Evolutionary conservation across 2,797 vertebrate species (phyloP).

Genomic region (Coranthus polyacanthus): DNA sequence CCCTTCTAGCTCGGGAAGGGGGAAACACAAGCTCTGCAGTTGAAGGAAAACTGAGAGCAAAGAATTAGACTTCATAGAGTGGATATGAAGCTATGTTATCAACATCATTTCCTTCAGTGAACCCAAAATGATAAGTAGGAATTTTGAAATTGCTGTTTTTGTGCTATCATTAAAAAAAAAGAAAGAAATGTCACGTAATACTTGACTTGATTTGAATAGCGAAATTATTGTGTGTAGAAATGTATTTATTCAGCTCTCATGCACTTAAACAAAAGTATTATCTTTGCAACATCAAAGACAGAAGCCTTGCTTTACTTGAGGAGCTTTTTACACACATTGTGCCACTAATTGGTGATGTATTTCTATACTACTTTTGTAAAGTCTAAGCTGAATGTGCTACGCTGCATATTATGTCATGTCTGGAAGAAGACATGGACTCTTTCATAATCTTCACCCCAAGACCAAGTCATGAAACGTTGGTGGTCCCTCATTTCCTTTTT

Average conservation of each 20-base stretch:
- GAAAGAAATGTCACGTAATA: neutral
- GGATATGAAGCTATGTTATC: slow-evolving; percentile 23
- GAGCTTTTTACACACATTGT: slow-evolving; percentile 12
- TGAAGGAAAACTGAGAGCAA: slow-evolving; percentile 74
- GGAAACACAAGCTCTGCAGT: slow-evolving; percentile 56
- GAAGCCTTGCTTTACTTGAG: neutral
- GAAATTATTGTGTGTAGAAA: neutral
- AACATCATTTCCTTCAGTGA: slow-evolving; percentile 29
- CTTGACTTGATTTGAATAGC: neutral
- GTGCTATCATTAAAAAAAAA: slow-evolving; percentile 6
- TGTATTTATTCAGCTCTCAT: neutral
- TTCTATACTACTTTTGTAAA: neutral
- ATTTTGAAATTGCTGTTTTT: slow-evolving; percentile 29
- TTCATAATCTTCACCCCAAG: slow-evolving; percentile 53
- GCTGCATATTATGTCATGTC: slow-evolving; percentile 16
- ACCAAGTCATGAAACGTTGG: slow-evolving; percentile 56
- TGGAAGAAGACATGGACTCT: slow-evolving; percentile 10
- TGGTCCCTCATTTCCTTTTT: slow-evolving; percentile 82
- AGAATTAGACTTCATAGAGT: slow-evolving; percentile 36
- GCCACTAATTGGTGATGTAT: slow-evolving; percentile 14
- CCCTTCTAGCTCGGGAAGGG: slow-evolving; percentile 75
- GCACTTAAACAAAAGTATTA: neutral
- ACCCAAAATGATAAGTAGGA: slow-evolving; percentile 6
- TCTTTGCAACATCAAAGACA: neutral
- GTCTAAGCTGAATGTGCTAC: slow-evolving; percentile 12